Conservation (phyloP, 2,113 vertebrate species). For the Trochalopteron elliotii region DNA sequence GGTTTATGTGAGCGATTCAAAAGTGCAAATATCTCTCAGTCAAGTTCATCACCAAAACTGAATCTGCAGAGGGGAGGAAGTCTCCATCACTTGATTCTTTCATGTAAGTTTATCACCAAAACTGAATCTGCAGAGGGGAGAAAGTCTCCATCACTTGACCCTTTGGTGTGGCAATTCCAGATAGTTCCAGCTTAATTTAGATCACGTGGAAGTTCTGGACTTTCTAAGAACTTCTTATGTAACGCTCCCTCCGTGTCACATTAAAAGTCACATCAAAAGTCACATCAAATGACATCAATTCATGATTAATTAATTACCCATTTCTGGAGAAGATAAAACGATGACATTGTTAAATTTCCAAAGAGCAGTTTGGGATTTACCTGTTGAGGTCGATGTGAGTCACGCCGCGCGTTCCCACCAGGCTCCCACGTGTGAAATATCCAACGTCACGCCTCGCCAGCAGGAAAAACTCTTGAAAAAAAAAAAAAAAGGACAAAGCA, state of each 20-base stretch:
- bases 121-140: too few species aligned
- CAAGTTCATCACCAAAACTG: background rate
- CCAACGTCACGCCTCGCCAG: background rate
- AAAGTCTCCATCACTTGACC: background rate
- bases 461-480: background rate
- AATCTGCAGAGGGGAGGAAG: background rate
- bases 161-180: background rate
- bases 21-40: background rate
- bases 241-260: background rate
- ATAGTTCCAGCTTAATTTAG: background rate
- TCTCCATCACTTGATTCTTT: background rate
- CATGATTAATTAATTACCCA: background rate
- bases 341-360: background rate
- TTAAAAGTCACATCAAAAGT: background rate
- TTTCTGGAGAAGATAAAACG: background rate
- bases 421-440: background rate
- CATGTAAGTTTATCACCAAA: background rate
- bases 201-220: background rate
- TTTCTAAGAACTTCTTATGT: background rate
- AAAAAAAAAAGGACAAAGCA: background rate
- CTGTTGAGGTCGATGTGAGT: background rate
- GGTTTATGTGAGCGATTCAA: rapidly evolving
- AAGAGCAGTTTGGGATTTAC: slow-evolving; percentile 22
- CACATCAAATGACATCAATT: background rate
- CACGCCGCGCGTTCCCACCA: background rate